Base-by-base conservation (phyloP, 2,113 vertebrate genomes). In the Leptocoma aspasia region DNA sequence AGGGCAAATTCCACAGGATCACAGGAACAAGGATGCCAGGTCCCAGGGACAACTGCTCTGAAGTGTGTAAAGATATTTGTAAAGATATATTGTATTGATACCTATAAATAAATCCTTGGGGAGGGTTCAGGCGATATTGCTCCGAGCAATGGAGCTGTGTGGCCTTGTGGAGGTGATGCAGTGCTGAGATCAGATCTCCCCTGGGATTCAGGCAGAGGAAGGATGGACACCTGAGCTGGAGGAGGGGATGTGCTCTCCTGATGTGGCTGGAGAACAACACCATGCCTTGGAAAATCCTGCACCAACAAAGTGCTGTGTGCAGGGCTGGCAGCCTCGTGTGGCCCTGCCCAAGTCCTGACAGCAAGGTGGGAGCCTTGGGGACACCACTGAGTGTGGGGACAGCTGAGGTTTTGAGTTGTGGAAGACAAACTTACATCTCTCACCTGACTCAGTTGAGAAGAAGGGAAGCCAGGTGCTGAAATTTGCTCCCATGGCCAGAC, bases 121-220 rank as follows among this genome's bases (percentile, higher is more conserved):
- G 15, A 82, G 4, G 3, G 8, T 30, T 30, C 56, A 49, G 52
- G 37, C 35, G 39, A 2, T 2, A 2, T 10, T 49, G 15, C 31
- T 15, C 11, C 0, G 0, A 66, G 12, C 0, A 2, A 6, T 2
- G 13, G 50, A 30, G 20, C 33, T 77, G 31, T 4, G 6, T 13
- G 68, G 60, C 28, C 47, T 71, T 68, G 57, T 24, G 47, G 63
- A 21, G 19, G 44, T 28, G 72, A 26, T 26, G 39, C 47, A 57
- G 47, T 8, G 15, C 61, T 79, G 83, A 66, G 37, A 33, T 24
- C 42, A 49, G 19, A 23, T 35, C 41, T 44, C 9, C 42, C 10
- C 8, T 4, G 13, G 45, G 42, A 52, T 49, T n/a, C 11, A 30
- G 50, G 45, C 11, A 60, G 44, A 60, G 28, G 56, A 31, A 42